A percentile compares a stretch with the other conserved stretches of the same genome.
These are phyloP conservation scores for Deroplatys truncata DNA, from an alignment of 2,888 invertebrate genomes.

Conservation along the genomic window DNA sequence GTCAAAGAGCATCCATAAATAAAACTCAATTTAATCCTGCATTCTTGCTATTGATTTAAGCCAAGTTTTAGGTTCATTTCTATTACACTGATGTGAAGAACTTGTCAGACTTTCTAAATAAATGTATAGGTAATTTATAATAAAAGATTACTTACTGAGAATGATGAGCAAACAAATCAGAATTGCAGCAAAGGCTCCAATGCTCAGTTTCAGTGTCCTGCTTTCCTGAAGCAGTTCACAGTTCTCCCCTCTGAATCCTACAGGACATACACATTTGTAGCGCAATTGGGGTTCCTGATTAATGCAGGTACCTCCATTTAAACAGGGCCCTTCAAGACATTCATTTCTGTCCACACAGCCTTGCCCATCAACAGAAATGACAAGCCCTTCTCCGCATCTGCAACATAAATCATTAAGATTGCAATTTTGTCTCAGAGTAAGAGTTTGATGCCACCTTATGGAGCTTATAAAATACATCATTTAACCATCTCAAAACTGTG, in stretches of 20 bases:
- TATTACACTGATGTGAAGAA: too few relatives aligned
- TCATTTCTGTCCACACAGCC: slow-evolving; percentile 46
- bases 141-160: slow-evolving; percentile 45
- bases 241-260: slow-evolving; percentile 43
- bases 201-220: slow-evolving; percentile 48
- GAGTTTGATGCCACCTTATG: not conserved
- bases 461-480: not conserved
- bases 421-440: too few relatives aligned
- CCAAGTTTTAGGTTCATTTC: too few relatives aligned
- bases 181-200: slow-evolving; percentile 54
- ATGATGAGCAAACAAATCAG: slow-evolving; percentile 51
- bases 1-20: too few relatives aligned
- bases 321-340: slow-evolving; percentile 45
- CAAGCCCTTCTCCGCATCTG: slow-evolving; percentile 44
- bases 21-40: too few relatives aligned
- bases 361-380: slow-evolving; percentile 41
- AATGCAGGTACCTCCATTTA: slow-evolving; percentile 45
- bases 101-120: too few relatives aligned
- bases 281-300: slow-evolving; percentile 43
- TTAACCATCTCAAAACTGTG: not conserved
- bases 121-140: too few relatives aligned
- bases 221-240: slow-evolving; percentile 47
- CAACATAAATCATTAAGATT: not conserved
- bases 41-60: too few relatives aligned
- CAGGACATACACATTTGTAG: slow-evolving; percentile 43